phyloP scores from a whole-genome alignment of 2,888 invertebrate genomes.

The Exocentrus adspersus region DNA sequence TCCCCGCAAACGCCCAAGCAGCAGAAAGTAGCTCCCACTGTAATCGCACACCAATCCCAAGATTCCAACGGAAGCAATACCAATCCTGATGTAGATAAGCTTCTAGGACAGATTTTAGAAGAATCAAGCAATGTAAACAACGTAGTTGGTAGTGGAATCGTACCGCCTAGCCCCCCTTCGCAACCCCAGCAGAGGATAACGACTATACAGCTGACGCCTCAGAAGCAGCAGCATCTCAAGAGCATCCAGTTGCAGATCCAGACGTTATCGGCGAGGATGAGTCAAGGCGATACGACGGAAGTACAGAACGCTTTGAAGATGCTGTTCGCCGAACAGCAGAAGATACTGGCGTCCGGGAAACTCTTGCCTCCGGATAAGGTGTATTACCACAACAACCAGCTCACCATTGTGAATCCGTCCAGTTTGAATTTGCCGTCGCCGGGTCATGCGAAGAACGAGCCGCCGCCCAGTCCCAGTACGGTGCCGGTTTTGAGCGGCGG shows the following conservation, averaged over 20 bases:
- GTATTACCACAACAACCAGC: slow-evolving; percentile 66
- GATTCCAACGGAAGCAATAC: slow-evolving; percentile 39
- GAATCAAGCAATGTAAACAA: slow-evolving; percentile 46
- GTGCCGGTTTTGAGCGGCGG: slow-evolving; percentile 36
- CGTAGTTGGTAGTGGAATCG: slow-evolving; percentile 31
- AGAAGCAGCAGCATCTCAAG: slow-evolving; percentile 73
- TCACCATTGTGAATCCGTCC: slow-evolving; percentile 62
- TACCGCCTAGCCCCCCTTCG: slow-evolving; percentile 27
- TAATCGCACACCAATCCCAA: slow-evolving; percentile 37
- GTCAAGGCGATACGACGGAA: slow-evolving; percentile 57
- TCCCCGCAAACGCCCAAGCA: slow-evolving; percentile 44
- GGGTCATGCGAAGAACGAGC: slow-evolving; percentile 48
- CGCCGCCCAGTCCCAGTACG: slow-evolving; percentile 40
- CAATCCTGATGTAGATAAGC: slow-evolving; percentile 58
- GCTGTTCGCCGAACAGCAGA: slow-evolving; percentile 75
- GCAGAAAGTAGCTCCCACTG: slow-evolving; percentile 47
- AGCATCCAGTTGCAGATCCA: slow-evolving; percentile 77
- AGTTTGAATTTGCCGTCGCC: slow-evolving; percentile 50
- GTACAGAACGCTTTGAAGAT: slow-evolving; percentile 58
- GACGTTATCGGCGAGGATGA: slow-evolving; percentile 68
- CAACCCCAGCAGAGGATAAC: slow-evolving; percentile 69
- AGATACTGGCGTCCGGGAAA: slow-evolving; percentile 77
- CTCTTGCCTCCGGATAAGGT: slow-evolving; percentile 69
- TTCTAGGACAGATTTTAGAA: slow-evolving; percentile 60
- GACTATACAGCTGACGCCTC: slow-evolving; percentile 78